Base-by-base conservation (phyloP, 2,797 vertebrate species). In the Sebastes aleutianus region DNA sequence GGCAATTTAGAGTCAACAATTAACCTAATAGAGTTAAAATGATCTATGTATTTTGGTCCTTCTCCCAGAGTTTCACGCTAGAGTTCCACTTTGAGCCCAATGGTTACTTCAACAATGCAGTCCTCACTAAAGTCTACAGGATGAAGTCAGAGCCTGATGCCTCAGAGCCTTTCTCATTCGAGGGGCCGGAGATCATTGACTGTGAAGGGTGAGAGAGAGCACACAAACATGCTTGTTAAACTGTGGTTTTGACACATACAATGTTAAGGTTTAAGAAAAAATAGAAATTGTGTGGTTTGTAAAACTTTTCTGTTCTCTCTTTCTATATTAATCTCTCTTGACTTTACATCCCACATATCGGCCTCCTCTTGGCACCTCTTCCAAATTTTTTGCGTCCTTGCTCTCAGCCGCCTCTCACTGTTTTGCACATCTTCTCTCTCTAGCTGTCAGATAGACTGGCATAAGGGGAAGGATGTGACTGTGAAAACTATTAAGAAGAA, bases 1-100 rank as follows among this genome's bases (percentile, higher is more conserved):
- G 39, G 0, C 6, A 43, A 43, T 43, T 43, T 43, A 43, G 39
- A 43, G 14, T 43, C 39, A 43, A 43, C 39, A 43, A 43, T 43
- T 6, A 43, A 16, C 39, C 14, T 43, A 53, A 10, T n/a, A 3
- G 1, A 16, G 39, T 31, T 69, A 1, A 70, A 65, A 62, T 0
- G 0, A 0, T 26, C 2, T 36, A 2, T 71, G 2, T 57, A 3
- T 69, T 6, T 71, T 65, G 26, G 2, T 65, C 10, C 66, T 9
- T 56, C 26, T 63, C 18, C 61, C 12, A 99, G 99, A 98, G 96
- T 95, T 99, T 99, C 87, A 97, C 97, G 39, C 92, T 99, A 96
- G 98, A 99, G 94, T 99, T 99, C 94, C 96, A 97, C 94, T 99
- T 99, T 39, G 98, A 97, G 89, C 93, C 97, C 78, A 99, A 99